Base-by-base conservation (phyloP, 2,888 invertebrate species). In the Diaprepes abbreviatus region DNA sequence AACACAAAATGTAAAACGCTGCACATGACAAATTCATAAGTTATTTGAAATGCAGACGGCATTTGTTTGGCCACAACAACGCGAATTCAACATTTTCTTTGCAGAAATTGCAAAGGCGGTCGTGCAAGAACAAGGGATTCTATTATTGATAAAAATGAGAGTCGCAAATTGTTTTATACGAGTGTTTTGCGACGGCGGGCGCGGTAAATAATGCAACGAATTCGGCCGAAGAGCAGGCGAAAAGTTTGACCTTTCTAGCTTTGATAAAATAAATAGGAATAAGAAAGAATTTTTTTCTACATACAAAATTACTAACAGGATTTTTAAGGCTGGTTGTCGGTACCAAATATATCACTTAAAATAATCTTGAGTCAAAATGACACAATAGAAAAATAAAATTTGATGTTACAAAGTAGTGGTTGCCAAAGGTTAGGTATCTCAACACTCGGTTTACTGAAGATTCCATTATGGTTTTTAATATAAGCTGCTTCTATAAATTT, bases 101-200 rank as follows among this genome's bases (percentile, higher is more conserved):
- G 66, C 50, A 57, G 64, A 43, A 57, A 57, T 65, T 65, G 66
- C 43, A 50, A 50, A 59, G 63, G 63, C 66, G 52, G 50, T 63
- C 71, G 73, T 64, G 74, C 74, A 71, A 75, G 74, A 78, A 79
- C 79, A 79, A 78, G 79, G 76, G 78, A 78, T 78, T 82, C 77
- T 80, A 82, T 82, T 82, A 82, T 82, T 82, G 81, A 82, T 82
- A 82, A 82, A 82, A 82, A 82, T 81, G 82, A 80, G 80, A 79
- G 79, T 79, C 79, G 80, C 82, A 82, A 82, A 82, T 82, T 82
- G 82, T 82, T 82, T 82, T 82, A 82, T 82, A 82, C 81, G 82
- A 80, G 80, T 80, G 79, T 77, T 76, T 76, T 78, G 80, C 79
- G 80, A 79, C 80, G 75, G 76, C 74, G 72, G 72, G 74, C 72